phyloP scores from a whole-genome alignment of 1,140 invertebrate genomes.

The Caenorhabditis brenneri region DNA sequence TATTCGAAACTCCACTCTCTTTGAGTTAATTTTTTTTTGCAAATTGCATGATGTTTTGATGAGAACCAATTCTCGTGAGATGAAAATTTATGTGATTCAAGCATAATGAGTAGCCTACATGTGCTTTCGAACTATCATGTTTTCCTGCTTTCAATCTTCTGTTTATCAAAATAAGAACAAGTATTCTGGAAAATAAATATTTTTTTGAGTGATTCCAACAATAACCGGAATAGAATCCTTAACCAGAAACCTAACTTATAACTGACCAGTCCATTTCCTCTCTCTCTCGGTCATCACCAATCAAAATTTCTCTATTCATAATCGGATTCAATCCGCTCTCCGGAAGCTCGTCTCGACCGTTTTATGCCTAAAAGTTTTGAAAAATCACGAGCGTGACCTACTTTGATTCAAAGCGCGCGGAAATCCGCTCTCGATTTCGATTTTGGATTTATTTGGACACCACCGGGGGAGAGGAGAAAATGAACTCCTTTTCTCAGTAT shows the following conservation, averaged over 20 bases:
- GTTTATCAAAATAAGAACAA: no score
- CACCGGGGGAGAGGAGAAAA: background rate
- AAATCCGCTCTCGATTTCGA: constrained; percentile 43
- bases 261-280: background rate
- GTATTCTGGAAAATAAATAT: no score
- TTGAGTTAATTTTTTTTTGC: no score
- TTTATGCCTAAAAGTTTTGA: constrained; percentile 40
- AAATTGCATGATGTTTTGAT: no score
- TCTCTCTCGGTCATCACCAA: background rate
- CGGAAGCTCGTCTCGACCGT: constrained; percentile 38
- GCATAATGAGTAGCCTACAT: no score
- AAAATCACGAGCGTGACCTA: constrained; percentile 43
- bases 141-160: no score
- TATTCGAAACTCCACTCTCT: no score
- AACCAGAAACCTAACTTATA: constrained; percentile 7
- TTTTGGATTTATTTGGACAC: constrained; percentile 7
- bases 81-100: no score
- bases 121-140: no score
- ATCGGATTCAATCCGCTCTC: constrained; percentile 6
- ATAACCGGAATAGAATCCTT: constrained; percentile 1
- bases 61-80: no score
- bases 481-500: background rate
- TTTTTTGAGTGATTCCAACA: background rate
- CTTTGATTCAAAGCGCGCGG: constrained; percentile 30
- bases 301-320: constrained; percentile 1